Base-by-base conservation (phyloP, 2,888 invertebrate genomes). In the Tolmerus cingulatus region DNA sequence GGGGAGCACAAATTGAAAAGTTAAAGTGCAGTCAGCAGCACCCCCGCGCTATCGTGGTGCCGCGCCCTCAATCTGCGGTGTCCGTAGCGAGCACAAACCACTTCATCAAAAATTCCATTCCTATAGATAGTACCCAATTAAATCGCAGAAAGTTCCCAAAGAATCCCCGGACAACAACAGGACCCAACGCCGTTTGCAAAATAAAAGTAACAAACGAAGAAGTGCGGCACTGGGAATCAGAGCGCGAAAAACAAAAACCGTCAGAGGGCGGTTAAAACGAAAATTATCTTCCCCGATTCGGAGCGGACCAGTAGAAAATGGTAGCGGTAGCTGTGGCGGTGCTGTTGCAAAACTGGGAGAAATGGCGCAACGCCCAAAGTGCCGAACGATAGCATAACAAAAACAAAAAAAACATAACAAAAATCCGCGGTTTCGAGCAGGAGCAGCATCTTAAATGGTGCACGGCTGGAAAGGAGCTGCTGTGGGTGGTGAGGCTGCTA, bases 71-170 rank as follows among this genome's bases (percentile, higher is more conserved):
- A 51, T 51, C 51, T 16, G 51, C 7, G 51, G 51, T 51, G 51
- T 51, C 19, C 66, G 66, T 66, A 27, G 66, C 23, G 12, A 27
- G 3, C 12, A 66, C 14, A 66, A 66, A 66, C 66, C 66, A 66
- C 66, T 66, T 66, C 66, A 66, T 66, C 66, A 78, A 78, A 34
- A 40, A 76, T 40, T 76, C 40, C 76, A 14, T 34, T 7, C 76
- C 76, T 76, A 76, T 76, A 37, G 76, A 37, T 76, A 78, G 40
- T 23, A 78, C 78, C 23, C 43, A 43, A 81, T 81, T 81, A 81
- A 55, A 34, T 81, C 51, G 81, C 19, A 81, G 16, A 55, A 66
- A 66, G 12, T 19, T 81, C 5, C 34, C 5, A 81, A 81, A 34
- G 46, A 81, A 55, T 81, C 66, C 23, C 27, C 12, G 23, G 7